A percentile compares a stretch with the other conserved stretches of the same genome.
These are phyloP conservation scores for Lindbergichthys nudifrons DNA, from an alignment of 2,797 vertebrate genomes.

Conservation along the genomic window DNA sequence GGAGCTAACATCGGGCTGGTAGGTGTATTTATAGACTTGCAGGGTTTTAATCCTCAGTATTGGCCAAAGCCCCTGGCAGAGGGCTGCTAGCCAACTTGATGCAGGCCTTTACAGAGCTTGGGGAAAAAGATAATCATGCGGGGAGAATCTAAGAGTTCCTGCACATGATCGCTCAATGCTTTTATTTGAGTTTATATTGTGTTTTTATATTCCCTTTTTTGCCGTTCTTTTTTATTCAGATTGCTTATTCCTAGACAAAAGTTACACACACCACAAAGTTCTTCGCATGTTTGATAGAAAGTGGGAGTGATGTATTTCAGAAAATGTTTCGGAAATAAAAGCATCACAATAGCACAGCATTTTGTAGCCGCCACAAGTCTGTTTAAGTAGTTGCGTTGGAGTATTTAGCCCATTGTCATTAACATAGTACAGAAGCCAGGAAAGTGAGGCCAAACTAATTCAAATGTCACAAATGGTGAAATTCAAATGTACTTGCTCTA, in stretches of 20 bases:
- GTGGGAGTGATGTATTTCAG: neutral
- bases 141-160: slow-evolving; percentile 62
- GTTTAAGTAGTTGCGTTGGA: neutral
- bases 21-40: slow-evolving; percentile 86
- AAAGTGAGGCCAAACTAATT: neutral
- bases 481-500: neutral
- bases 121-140: slow-evolving; percentile 65
- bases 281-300: neutral
- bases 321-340: neutral
- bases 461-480: neutral
- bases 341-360: neutral
- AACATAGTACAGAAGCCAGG: neutral
- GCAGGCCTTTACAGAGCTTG: slow-evolving; percentile 65
- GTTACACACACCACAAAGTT: neutral
- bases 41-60: slow-evolving; percentile 82
- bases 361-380: neutral
- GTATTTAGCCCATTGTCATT: neutral
- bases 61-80: slow-evolving; percentile 77
- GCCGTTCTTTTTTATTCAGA: neutral
- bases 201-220: neutral
- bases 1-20: slow-evolving; percentile 75
- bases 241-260: neutral
- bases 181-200: neutral
- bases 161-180: slow-evolving; percentile 45
- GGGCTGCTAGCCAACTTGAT: slow-evolving; percentile 77